These are phyloP conservation scores for Paralvinella palmiformis DNA, from an alignment of 1,140 invertebrate species.

Conservation along the genomic window DNA sequence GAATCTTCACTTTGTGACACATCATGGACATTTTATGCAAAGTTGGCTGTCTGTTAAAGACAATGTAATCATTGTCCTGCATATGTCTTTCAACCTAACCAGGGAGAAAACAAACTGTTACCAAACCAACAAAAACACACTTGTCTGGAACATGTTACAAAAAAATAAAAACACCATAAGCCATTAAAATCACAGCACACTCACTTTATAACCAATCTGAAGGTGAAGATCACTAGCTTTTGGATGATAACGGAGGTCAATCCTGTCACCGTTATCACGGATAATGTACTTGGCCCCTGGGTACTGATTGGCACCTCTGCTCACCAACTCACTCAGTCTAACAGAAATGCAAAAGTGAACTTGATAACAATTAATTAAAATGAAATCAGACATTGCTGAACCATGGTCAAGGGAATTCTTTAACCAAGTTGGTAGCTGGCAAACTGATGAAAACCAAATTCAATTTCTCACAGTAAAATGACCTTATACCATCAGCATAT, in stretches of 20 bases:
- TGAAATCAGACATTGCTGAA: no score
- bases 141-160: slow-evolving; percentile 9
- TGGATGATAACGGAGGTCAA: slow-evolving; percentile 96
- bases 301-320: slow-evolving; percentile 94
- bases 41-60: slow-evolving; percentile 99
- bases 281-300: slow-evolving; percentile 99
- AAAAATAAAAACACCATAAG: no score
- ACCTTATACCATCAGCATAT: no score
- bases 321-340: slow-evolving; percentile 93
- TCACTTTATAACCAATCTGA: slow-evolving; percentile 89
- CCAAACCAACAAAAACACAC: no score
- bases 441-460: no score
- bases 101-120: no score
- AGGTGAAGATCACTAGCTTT: slow-evolving; percentile 97
- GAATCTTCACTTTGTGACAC: slow-evolving; percentile 94
- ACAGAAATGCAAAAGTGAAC: slow-evolving; percentile 26
- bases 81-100: slow-evolving; percentile 94
- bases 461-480: no score
- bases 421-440: no score
- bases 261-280: slow-evolving; percentile 95
- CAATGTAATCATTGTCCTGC: slow-evolving; percentile 94
- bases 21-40: slow-evolving; percentile 99
- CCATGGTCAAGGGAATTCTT: no score
- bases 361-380: no score
- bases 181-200: no score